Base-by-base conservation (phyloP, 1,140 invertebrate genomes). In the Nasonia vitripennis region DNA sequence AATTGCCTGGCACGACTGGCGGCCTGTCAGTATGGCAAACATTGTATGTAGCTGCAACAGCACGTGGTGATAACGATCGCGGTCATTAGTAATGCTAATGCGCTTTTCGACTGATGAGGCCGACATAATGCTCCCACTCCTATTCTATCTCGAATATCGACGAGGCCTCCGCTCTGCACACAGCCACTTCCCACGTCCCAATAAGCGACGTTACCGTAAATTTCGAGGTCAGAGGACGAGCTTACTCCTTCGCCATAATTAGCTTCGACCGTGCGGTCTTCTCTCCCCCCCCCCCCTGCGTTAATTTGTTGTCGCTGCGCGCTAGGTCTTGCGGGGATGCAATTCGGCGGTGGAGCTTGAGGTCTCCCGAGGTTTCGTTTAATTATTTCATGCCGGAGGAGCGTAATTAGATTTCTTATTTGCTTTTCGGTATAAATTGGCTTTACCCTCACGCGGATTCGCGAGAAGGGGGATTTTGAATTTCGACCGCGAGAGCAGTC, bases 51-150 rank as follows among this genome's bases (percentile, higher is more conserved):
- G 78, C 80, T n/a, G 62, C 68, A 85, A 84, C 74, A 88, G 87
- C 90, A 90, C 89, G 87, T 90, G 89, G 87, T 86, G 88, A 90
- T 90, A 91, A 92, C 90, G 91, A 92, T 89, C 88, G 88, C 37
- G 73, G 89, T 91, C 89, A 92, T 92, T 92, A 91, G 90, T 91
- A 91, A 89, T 92, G 91, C 91, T 90, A 91, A 92, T 92, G 90
- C 89, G 89, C 85, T 86, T 90, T 91, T 89, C 91, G 89, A 91
- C 89, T 89, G 90, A 92, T 91, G 91, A 91, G 88, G 82, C 89
- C 88, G 27, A 80, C 78, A 62, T 79, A 74, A 79, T 85, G 45
- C 62, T 34, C 2, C 20, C 12, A 48, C 37, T 20, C 20, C 73
- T 9, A 27, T 20, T 37, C 2, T 79, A 74, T 68, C 70, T 85